These are phyloP conservation scores for Zophobas atratus DNA, from an alignment of 1,140 invertebrate genomes.

Conservation along the genomic window DNA sequence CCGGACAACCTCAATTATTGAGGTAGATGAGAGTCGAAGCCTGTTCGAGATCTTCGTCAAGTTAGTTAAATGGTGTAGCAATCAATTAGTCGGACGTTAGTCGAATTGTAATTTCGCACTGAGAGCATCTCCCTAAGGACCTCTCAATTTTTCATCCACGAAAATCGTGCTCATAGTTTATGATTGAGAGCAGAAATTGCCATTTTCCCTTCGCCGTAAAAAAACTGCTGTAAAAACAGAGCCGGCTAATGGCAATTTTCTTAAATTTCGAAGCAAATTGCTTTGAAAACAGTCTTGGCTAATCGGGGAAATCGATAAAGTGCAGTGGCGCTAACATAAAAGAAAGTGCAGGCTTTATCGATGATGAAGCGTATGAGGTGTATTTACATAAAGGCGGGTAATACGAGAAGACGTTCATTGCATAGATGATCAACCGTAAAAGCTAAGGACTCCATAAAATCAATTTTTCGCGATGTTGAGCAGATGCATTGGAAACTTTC, in stretches of 20 bases:
- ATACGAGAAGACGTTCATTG: not conserved
- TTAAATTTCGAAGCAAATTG: too few relatives aligned
- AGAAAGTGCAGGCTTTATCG: not conserved
- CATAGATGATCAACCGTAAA: not conserved
- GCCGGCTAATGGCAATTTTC: too few relatives aligned
- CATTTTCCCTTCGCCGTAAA: too few relatives aligned
- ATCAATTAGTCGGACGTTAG: conserved; percentile 8
- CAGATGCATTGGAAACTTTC: too few relatives aligned
- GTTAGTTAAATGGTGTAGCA: conserved; percentile 6
- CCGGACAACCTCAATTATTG: conserved; percentile 35
- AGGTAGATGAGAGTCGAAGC: conserved; percentile 12
- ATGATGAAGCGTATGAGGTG: not conserved
- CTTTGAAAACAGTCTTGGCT: not conserved
- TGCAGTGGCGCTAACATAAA: not conserved
- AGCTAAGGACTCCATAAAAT: not conserved
- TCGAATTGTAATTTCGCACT: too few relatives aligned
- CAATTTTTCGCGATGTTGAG: too few relatives aligned
- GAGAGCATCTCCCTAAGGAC: not conserved
- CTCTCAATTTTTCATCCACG: conserved; percentile 4
- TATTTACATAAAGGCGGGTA: not conserved
- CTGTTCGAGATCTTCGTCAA: not conserved
- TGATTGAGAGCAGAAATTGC: too few relatives aligned
- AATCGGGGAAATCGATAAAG: not conserved
- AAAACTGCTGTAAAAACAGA: too few relatives aligned
- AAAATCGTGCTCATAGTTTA: not conserved